Evolutionary conservation across 1,140 invertebrate species (phyloP), one percentile per base, ranked within the genome.

Genomic region (Drosophila murphyi): DNA sequence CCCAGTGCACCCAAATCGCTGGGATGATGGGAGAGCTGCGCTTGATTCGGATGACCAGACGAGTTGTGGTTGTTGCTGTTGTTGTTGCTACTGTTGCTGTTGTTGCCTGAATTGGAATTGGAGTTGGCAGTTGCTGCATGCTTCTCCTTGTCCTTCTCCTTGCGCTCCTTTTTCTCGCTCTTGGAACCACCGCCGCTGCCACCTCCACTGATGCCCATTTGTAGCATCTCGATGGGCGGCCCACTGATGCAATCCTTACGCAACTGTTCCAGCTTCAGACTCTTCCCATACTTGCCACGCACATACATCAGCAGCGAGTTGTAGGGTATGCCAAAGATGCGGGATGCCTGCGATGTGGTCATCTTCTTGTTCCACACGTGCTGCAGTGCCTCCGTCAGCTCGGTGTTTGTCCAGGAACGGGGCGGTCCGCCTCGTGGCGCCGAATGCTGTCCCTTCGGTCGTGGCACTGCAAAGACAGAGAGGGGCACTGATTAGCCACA

Each of bases 331-430:
- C 97, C 97, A 91, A 97, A 98, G 80, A 97, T 96, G 48, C 97
- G 93, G 10, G 96, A 97, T 1, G 97, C 97, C 92, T 98, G 97
- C 71, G 96, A 97, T 1, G 97, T 98, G n/a, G 97, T 98, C 96
- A 98, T 97, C 88, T 97, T 97, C 87, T 97, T 97, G 92, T 97
- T 97, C 97, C 97, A 98, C 1, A 98, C 97, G 91, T 97, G 96
- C 81, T 97, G 96, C 10, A 98, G 93, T 0, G 97, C 97, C 92
- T 97, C 96, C 8, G 97, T 97, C 7, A 98, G 94, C 85, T 98
- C 97, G 0, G 96, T 96, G 93, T 98, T 98, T 12, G 97, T 97
- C 97, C 97, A 98, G 0, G 97, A 97, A 28, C 97, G 93, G 0
- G 97, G 97, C 1, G 97, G 97, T 1, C 97, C 97, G 5, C 97